These are phyloP conservation scores for Harmothoe impar DNA, from an alignment of 2,888 invertebrate genomes.

Conservation along the genomic window DNA sequence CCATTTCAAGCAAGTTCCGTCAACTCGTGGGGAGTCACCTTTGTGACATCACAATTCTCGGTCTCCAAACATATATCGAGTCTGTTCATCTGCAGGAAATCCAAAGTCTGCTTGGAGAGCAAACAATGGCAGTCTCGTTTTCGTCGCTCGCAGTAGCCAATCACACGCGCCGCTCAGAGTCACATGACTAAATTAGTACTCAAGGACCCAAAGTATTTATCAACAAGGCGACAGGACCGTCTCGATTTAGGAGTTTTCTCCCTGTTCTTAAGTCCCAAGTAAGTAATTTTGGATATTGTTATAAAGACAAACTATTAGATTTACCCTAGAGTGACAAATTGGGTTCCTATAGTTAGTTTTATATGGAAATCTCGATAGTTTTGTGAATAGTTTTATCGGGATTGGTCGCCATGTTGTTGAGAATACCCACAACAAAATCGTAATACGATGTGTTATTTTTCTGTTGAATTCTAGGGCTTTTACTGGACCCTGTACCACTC, in stretches of 20 bases:
- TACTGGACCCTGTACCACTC: not conserved
- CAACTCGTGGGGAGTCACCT: constrained; percentile 55
- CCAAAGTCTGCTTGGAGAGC: constrained; percentile 27
- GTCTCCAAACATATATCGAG: not conserved
- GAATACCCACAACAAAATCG: constrained; percentile 33
- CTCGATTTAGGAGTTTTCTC: constrained; percentile 32
- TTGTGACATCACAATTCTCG: constrained; percentile 52
- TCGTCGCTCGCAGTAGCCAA: not conserved
- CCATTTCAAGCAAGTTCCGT: constrained; percentile 19
- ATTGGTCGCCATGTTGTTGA: constrained; percentile 58
- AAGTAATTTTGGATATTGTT: not conserved
- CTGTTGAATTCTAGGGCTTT: not conserved
- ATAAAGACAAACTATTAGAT: not conserved
- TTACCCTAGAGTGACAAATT: not conserved
- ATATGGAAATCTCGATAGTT: constrained; percentile 20
- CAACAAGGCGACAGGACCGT: constrained; percentile 35
- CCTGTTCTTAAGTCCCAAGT: constrained; percentile 49
- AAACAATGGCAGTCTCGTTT: constrained; percentile 35
- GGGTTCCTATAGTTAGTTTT: not conserved
- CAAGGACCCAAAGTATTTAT: constrained; percentile 61
- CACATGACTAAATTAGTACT: constrained; percentile 59
- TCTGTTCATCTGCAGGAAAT: too few relatives aligned
- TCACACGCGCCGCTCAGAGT: not conserved
- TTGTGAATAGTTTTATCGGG: not conserved
- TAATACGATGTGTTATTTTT: not conserved